Evolutionary conservation across 2,888 invertebrate genomes (phyloP), one percentile per base, ranked within the genome.

Genomic region (Dinocampus coccinellae): DNA sequence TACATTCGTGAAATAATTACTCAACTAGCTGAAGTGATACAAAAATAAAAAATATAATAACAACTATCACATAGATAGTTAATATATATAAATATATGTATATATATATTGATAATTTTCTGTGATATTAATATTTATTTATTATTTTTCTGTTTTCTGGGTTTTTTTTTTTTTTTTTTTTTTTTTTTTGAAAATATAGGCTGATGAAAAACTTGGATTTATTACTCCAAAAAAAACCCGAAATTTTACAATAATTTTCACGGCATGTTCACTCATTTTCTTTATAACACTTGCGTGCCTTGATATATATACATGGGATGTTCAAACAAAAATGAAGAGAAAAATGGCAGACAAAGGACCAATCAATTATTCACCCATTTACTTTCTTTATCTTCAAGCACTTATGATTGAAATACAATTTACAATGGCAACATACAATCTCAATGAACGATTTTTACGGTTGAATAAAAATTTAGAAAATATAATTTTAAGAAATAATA

Each of bases 351-450:
- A 82, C 67, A 84, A 85, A 72, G 87, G 86, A 13, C 82, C 87
- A 0, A 79, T 85, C 7, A 91, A 91, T 82, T 92, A 92, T 82
- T 79, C 89, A 0, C 89, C 90, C 0, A 89, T 92, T 79, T 92
- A 92, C 78, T 79, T 90, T 3, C 88, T 92, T 77, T 92, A 92
- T 88, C 88, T 89, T 74, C 88, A 91, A 47, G 90, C 91, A 60
- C 86, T 91, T 78, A 88, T 90, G 52, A 85, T 91, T 79, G 91
- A 91, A 81, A 86, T 92, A 1, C 91, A 91, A 81, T 92, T 91
- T 70, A 91, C 90, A 36, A 89, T 91, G 77, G 88, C 90, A 0
- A 89, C 91, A 1, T 88, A 91, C 66, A 90, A 91, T 3, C 88
- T 92, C 26, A 89, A 90, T 29, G 88, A 90, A 39, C 88, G 92